phyloP scores from a whole-genome alignment of 2,888 invertebrate species.

The Melanargia galathea region DNA sequence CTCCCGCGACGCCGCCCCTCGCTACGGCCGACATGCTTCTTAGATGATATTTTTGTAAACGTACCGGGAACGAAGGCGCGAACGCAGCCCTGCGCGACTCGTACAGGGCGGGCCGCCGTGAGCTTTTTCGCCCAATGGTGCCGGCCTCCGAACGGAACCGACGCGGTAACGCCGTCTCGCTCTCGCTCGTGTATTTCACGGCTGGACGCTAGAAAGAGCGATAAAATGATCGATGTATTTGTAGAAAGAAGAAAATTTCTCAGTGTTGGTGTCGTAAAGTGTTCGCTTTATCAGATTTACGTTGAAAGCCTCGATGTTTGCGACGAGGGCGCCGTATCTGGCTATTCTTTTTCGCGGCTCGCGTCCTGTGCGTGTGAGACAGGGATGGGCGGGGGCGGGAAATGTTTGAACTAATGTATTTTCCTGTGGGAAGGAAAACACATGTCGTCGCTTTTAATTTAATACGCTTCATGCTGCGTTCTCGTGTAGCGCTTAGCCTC shows the following conservation, averaged over 20 bases:
- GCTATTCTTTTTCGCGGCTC: constrained; percentile 51
- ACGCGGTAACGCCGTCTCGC: constrained; percentile 50
- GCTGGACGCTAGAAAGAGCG: constrained; percentile 48
- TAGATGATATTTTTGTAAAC: constrained; percentile 68
- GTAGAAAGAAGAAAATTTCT: constrained; percentile 71
- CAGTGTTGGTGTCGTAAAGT: constrained; percentile 77
- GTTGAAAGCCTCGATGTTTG: constrained; percentile 79
- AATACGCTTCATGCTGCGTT: constrained; percentile 79
- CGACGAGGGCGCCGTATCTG: constrained; percentile 68
- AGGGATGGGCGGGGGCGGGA: constrained; percentile 59
- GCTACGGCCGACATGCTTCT: constrained; percentile 75
- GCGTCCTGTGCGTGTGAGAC: constrained; percentile 46
- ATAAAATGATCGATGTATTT: constrained; percentile 40
- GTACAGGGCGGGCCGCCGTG: constrained; percentile 68
- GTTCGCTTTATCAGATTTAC: constrained; percentile 80
- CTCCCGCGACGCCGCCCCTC: constrained; percentile 80
- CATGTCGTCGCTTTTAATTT: constrained; percentile 82
- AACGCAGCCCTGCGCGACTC: constrained; percentile 68
- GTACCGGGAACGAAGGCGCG: constrained; percentile 62
- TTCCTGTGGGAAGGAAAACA: constrained; percentile 82
- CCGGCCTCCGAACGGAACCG: constrained; percentile 46
- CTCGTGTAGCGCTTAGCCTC: constrained; percentile 58
- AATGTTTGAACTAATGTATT: constrained; percentile 80
- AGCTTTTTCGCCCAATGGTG: constrained; percentile 75
- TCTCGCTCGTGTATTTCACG: constrained; percentile 43